Conservation (phyloP, 2,797 vertebrate species). For the Sebastes itinus region DNA sequence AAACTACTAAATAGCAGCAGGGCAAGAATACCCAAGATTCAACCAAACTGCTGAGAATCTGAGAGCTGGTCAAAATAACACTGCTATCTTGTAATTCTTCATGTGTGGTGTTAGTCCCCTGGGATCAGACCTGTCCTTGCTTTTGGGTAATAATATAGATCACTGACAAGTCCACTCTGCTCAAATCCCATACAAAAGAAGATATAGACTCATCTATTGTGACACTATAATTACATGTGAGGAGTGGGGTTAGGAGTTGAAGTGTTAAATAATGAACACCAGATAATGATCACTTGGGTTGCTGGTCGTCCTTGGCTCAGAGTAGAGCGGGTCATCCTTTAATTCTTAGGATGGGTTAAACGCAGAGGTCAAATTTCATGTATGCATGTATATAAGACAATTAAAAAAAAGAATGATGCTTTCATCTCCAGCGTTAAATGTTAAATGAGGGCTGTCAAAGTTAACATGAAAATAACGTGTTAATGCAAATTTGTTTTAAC, state of each 20-base stretch:
- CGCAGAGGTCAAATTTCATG: too few species aligned
- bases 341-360: not conserved
- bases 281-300: not conserved
- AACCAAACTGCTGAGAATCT: too few species aligned
- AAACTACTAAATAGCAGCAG: not conserved
- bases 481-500: too few species aligned
- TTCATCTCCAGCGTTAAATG: too few species aligned
- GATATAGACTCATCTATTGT: not conserved
- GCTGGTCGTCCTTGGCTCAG: not conserved
- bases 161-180: not conserved
- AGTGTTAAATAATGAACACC: not conserved
- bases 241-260: not conserved
- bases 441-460: too few species aligned
- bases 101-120: not conserved
- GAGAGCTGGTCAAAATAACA: too few species aligned
- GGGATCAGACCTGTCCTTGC: not conserved
- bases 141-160: not conserved
- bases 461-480: too few species aligned
- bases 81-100: too few species aligned
- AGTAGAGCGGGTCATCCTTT: not conserved
- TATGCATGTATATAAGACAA: too few species aligned
- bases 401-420: too few species aligned
- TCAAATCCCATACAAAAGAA: not conserved
- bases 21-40: too few species aligned
- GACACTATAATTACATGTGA: not conserved